Evolutionary conservation across 2,888 invertebrate genomes (phyloP), one percentile per base, ranked within the genome.

Genomic region (Aspidapion aeneum): DNA sequence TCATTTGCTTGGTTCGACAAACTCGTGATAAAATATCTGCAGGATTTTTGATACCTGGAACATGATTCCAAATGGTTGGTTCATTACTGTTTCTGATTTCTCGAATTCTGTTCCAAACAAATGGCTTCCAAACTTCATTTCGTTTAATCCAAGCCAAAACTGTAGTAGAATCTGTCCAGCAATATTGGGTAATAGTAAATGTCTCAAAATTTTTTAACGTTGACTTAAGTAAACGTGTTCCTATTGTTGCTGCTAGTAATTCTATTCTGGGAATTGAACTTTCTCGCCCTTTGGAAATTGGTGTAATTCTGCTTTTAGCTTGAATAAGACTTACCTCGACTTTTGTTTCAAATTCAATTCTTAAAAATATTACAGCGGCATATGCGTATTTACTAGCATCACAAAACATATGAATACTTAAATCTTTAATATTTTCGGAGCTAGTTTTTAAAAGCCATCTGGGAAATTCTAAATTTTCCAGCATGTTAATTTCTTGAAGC

Each of bases 151-250:
- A 75, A 1, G 72, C 62, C 3, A 75, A 35, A 0, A 71, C 73
- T 1, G 71, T 73, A 7, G 69, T 64, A 0, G 73, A 73, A 55
- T 74, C 74, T 52, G 66, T 71, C 74, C 74, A 75, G 57, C 58
- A 35, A 35, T 35, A 35, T 12, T 7, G 12, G 3, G 3, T 12
- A 3, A 12, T 35, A 7, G 35, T 35, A 35, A 35, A 35, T 35
- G 12, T 35, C 35, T 35, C 12, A 67, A 59, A 58, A 61, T 21
- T 18, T 35, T 51, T 60, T 52, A 35, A 57, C 18, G 5, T 60
- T 21, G 17, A 50, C 20, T 51, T 20, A 57, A 50, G 63, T 55
- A 65, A 63, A 51, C 65, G 57, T 54, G 58, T 57, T 16, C 64
- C 63, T 50, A 66, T 64, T 7, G 57, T 50, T 1, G 66, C 68